Evolutionary conservation across 2,888 invertebrate species (phyloP), one percentile per base, ranked within the genome.

Genomic region (Entomobrya proxima): DNA sequence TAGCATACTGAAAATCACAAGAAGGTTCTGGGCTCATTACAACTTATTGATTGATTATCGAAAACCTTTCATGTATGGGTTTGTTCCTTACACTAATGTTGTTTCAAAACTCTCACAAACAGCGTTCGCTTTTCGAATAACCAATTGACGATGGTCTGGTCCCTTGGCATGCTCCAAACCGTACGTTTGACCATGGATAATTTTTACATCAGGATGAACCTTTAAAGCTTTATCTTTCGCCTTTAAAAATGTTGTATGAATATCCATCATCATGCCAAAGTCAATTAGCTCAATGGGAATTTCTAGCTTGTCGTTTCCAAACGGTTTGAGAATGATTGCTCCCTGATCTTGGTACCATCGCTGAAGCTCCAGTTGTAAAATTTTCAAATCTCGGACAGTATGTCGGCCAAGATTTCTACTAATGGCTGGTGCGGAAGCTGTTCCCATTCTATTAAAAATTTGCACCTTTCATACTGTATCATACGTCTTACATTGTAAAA

Each of bases 41-140:
- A 21, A 58, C 30, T 30, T 30, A 30, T 13, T 21, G 27, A 64
- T 35, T 37, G 7, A 27, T 18, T 30, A n/a, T 47, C 35, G 4
- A 37, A 6, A 4, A 11, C 44, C 15, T 40, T 40, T 21, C 2
- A 37, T 37, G 67, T 18, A 18, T 30, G 15, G 27, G 7, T 40
- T 30, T 30, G 27, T 21, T 21, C 18, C 85, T 74, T 89, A 89
- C 89, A 86, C 87, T 11, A 90, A 55, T n/a, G 89, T 87, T 4
- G 90, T 90, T 47, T 86, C 89, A 83, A 92, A 92, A 88, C 91
- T 92, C 90, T 91, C 91, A 7, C 93, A 92, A 58, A 93, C 91
- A 85, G 91, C 92, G 88, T 92, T 92, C 5, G 93, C 93, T 85
- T 93, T 91, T 79, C 92, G 91, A 40, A 94, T 92, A 52, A 93